These are phyloP conservation scores for Epicampocera succincta DNA, from an alignment of 2,888 invertebrate species.

Conservation along the genomic window DNA sequence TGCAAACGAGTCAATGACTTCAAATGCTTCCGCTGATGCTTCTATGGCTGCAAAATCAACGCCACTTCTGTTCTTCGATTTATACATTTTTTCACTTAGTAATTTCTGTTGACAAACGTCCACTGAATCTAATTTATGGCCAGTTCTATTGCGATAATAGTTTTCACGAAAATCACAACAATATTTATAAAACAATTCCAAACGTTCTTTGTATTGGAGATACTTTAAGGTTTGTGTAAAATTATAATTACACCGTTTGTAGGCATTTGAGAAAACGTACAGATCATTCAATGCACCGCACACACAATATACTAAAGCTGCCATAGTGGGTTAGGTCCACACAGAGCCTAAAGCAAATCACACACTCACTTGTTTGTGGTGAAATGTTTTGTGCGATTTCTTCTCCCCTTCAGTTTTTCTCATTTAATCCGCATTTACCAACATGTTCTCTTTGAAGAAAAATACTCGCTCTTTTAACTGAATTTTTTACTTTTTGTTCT, in stretches of 20 bases:
- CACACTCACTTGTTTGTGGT: constrained; percentile 39
- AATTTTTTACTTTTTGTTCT: too few species aligned
- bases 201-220: constrained; percentile 74
- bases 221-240: constrained; percentile 74
- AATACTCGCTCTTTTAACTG: too few species aligned
- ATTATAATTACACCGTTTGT: constrained; percentile 76
- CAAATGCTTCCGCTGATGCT: constrained; percentile 73
- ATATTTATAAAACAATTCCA: constrained; percentile 75
- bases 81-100: constrained; percentile 45
- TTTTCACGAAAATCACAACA: constrained; percentile 72
- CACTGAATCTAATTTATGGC: constrained; percentile 35
- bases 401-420: constrained; percentile 19
- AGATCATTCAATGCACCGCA: constrained; percentile 76
- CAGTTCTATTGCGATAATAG: constrained; percentile 32
- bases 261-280: constrained; percentile 77
- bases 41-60: constrained; percentile 79
- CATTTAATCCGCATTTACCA: neutral
- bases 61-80: constrained; percentile 68
- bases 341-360: constrained; percentile 25
- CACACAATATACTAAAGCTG: constrained; percentile 78
- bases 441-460: too few species aligned
- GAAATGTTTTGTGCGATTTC: constrained; percentile 23
- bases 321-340: constrained; percentile 73
- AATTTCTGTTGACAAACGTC: constrained; percentile 41
- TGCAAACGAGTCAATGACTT: constrained; percentile 71